Evolutionary conservation across 2,113 vertebrate species (phyloP).

Genomic region (Crotalus helleri): DNA sequence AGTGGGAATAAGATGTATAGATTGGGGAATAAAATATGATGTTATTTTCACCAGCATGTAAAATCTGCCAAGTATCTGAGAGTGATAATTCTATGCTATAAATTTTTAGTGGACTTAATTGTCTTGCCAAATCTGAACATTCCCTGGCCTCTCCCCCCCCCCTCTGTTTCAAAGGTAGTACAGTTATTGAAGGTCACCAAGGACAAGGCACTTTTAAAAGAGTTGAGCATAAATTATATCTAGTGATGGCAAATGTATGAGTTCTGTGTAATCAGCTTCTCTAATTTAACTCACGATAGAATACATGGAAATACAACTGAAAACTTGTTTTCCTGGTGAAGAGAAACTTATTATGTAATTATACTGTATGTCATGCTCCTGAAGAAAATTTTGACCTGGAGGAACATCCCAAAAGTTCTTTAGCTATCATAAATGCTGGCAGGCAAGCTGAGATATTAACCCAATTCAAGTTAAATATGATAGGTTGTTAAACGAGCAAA

Average conservation of each 20-base stretch:
- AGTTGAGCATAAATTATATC: slow-evolving; percentile 70
- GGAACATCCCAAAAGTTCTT: not conserved
- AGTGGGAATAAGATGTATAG: slow-evolving; percentile 59
- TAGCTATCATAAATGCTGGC: not conserved
- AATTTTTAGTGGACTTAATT: slow-evolving; percentile 70
- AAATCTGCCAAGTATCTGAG: slow-evolving; percentile 69
- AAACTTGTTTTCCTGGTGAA: not conserved
- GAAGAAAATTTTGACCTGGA: not conserved
- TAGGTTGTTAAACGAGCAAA: not conserved
- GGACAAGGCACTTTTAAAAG: slow-evolving; percentile 68
- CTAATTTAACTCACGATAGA: slow-evolving; percentile 1
- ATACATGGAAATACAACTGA: not conserved
- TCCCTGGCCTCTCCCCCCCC: not conserved
- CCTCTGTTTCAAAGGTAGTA: slow-evolving; percentile 74
- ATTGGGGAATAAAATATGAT: slow-evolving; percentile 62
- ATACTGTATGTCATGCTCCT: not conserved
- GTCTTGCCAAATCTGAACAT: slow-evolving; percentile 66
- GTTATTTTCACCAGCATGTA: slow-evolving; percentile 61
- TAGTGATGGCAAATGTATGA: slow-evolving; percentile 61
- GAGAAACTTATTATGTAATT: not conserved
- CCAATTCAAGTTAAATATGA: not conserved
- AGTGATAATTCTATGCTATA: slow-evolving; percentile 66
- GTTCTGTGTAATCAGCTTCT: slow-evolving; percentile 8
- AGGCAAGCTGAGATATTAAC: not conserved
- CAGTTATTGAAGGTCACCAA: slow-evolving; percentile 72